Conservation (phyloP, 1,140 invertebrate species). For the Riptortus pedestris region DNA sequence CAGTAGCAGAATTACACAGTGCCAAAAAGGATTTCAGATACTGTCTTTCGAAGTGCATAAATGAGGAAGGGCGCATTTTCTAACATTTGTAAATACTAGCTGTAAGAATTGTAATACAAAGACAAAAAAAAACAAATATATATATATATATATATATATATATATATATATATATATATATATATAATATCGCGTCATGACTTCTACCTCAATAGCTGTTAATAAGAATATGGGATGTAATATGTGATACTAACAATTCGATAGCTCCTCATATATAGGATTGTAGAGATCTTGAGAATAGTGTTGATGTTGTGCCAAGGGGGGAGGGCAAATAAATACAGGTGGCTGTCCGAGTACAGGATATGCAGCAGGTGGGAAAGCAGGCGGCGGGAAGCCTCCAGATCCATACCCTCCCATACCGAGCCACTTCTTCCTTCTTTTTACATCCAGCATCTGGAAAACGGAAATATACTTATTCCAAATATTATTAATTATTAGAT, state of each 20-base stretch:
- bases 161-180: no score
- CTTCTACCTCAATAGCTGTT: no score
- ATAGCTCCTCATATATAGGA: constrained; percentile 59
- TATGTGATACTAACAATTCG: constrained; percentile 41
- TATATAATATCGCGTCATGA: no score
- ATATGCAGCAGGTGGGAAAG: constrained; percentile 36
- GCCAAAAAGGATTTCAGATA: no score
- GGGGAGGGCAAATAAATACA: constrained; percentile 52
- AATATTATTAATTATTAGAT: neutral
- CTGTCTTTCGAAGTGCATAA: no score
- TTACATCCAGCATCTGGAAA: constrained; percentile 55
- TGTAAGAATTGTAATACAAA: no score
- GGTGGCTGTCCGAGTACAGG: constrained; percentile 35
- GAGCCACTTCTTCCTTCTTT: constrained; percentile 32
- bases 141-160: no score
- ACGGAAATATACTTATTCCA: constrained; percentile 33
- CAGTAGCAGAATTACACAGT: no score
- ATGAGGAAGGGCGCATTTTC: no score
- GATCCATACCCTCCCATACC: neutral
- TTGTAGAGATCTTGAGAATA: constrained; percentile 52
- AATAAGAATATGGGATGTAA: no score
- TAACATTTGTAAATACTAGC: no score
- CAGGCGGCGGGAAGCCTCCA: neutral
- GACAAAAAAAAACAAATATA: no score
- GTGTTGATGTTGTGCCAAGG: constrained; percentile 55